These are phyloP conservation scores for Tenthredo livida DNA, from an alignment of 2,888 invertebrate genomes.

Conservation along the genomic window DNA sequence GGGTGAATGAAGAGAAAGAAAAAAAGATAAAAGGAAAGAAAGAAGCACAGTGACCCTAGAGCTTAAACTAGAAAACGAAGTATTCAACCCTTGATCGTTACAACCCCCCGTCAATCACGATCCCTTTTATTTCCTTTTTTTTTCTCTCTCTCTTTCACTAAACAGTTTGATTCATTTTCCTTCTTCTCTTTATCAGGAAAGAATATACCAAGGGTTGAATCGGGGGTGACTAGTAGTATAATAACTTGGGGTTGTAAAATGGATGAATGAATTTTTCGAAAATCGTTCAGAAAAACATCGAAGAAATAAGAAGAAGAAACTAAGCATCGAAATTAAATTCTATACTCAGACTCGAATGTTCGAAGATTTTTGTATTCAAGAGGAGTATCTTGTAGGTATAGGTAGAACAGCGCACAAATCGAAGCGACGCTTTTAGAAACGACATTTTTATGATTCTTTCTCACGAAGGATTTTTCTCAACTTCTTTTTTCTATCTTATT, in stretches of 20 bases:
- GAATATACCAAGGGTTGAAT: background rate
- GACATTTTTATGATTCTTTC: conserved; percentile 45
- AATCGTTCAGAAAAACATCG: background rate
- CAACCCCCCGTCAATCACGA: background rate
- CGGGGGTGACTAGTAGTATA: background rate
- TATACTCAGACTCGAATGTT: conserved; percentile 13
- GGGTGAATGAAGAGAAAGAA: background rate
- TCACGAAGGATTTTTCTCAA: background rate
- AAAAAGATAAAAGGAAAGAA: background rate
- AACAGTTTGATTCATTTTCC: background rate
- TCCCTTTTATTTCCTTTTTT: background rate
- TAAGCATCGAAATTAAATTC: background rate
- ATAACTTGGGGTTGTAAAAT: background rate
- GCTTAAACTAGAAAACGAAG: conserved; percentile 6
- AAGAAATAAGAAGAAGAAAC: too few species aligned
- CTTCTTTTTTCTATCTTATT: background rate
- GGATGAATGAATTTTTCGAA: background rate
- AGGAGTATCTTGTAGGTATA: background rate
- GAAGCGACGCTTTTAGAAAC: conserved; percentile 21
- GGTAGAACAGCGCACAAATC: background rate
- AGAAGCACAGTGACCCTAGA: background rate
- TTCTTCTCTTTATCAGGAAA: background rate
- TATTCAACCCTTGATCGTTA: background rate
- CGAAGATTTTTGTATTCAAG: background rate
- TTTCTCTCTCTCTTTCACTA: background rate